Percentiles rank a stretch among this genome's conserved stretches.
These are phyloP conservation scores for Phalanger gymnotis DNA, from an alignment of 2,797 vertebrate species.

Conservation along the genomic window DNA sequence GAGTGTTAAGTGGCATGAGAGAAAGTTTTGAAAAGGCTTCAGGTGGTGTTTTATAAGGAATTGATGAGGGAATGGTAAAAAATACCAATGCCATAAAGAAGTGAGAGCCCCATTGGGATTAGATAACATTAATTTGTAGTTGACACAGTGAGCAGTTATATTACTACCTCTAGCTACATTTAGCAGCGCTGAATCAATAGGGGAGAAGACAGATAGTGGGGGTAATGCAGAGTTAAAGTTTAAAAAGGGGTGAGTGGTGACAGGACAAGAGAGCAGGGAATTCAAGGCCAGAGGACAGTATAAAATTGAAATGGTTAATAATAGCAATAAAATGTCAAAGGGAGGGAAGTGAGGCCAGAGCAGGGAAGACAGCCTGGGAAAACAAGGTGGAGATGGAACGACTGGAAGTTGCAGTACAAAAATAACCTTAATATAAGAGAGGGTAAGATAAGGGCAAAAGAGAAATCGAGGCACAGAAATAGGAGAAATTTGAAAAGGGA, in stretches of 20 bases:
- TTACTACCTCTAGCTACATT: background rate
- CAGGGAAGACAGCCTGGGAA: background rate
- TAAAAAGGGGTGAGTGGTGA: background rate
- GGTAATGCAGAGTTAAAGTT: background rate
- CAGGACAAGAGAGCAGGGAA: background rate
- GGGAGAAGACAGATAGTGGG: background rate
- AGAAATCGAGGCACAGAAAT: background rate
- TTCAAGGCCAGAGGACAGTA: background rate
- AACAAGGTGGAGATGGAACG: background rate
- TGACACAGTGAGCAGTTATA: background rate
- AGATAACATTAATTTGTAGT: background rate
- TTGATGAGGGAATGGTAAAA: background rate
- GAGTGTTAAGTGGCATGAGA: background rate
- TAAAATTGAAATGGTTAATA: background rate
- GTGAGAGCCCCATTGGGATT: background rate
- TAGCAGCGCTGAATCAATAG: background rate
- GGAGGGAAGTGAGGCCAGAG: background rate
- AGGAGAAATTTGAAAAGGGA: background rate
- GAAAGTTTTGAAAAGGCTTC: background rate
- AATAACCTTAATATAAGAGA: background rate
- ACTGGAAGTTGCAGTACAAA: background rate
- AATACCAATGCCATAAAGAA: background rate
- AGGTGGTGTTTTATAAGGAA: background rate
- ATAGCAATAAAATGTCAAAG: background rate
- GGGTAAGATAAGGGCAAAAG: background rate